Percentiles rank a stretch among this genome's conserved stretches.
These are phyloP conservation scores for Bradypodion pumilum DNA, from an alignment of 2,797 vertebrate genomes.

Conservation along the genomic window DNA sequence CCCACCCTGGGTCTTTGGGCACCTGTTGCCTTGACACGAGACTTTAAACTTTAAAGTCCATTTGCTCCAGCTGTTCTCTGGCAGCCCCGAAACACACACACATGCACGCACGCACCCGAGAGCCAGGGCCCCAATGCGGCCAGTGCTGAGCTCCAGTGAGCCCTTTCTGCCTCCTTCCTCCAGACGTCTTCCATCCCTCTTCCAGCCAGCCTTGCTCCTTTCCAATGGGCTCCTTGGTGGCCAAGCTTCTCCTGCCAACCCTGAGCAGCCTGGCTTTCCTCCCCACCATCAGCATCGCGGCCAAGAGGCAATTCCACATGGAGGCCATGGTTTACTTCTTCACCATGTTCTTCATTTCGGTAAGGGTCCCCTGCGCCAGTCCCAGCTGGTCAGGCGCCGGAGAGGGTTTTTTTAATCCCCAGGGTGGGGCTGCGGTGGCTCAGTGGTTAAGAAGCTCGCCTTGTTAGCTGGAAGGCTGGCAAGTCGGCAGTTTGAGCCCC, in stretches of 20 bases:
- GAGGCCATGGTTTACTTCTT: conserved; percentile 99
- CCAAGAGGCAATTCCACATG: conserved; percentile 95
- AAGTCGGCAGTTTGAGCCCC: too few species aligned
- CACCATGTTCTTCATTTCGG: conserved; percentile 95
- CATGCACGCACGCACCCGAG: too few species aligned
- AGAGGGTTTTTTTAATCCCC: too few species aligned
- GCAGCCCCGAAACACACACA: too few species aligned
- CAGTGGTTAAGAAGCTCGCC: too few species aligned
- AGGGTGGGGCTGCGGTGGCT: too few species aligned
- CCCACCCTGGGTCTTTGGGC: background rate
- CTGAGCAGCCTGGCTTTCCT: conserved; percentile 93
- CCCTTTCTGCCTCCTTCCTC: background rate
- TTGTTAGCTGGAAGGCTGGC: too few species aligned
- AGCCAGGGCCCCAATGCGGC: too few species aligned
- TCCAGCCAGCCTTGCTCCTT: background rate
- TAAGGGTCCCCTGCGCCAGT: conserved; percentile 83
- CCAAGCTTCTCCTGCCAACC: conserved; percentile 93
- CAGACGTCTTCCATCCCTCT: too few species aligned
- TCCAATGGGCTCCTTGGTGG: conserved; percentile 88
- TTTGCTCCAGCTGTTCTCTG: conserved; percentile 70
- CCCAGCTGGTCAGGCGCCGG: too few species aligned
- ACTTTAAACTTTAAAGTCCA: conserved; percentile 83
- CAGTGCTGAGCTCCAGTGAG: too few species aligned
- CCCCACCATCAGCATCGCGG: conserved; percentile 88
- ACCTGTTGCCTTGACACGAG: conserved; percentile 65